These are phyloP conservation scores for Bubo scandiacus DNA, from an alignment of 2,113 vertebrate genomes.

Conservation along the genomic window DNA sequence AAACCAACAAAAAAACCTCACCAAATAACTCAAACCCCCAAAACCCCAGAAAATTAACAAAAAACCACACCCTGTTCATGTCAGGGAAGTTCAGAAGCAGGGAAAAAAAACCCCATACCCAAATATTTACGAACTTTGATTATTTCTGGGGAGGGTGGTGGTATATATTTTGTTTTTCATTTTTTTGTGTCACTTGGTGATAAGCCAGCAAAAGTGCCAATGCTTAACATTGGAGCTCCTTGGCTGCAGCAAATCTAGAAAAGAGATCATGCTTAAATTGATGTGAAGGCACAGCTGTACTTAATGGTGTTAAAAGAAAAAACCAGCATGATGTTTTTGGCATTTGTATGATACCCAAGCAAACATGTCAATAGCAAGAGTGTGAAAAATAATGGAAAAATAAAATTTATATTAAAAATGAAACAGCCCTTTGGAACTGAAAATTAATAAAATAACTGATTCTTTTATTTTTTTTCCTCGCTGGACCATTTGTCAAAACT, in stretches of 20 bases:
- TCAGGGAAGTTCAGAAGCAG: background rate
- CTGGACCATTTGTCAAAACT: background rate
- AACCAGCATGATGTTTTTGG: background rate
- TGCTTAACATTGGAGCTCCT: background rate
- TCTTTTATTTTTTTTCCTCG: too few species aligned
- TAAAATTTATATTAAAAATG: background rate
- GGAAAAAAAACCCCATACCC: background rate
- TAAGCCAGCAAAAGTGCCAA: background rate
- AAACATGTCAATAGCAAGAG: background rate
- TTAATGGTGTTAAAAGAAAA: background rate
- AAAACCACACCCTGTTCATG: fast-evolving
- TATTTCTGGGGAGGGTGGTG: background rate
- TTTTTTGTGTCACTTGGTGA: background rate
- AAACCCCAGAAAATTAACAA: background rate
- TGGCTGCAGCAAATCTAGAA: background rate
- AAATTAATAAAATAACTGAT: background rate
- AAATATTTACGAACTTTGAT: background rate
- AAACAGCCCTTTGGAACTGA: background rate
- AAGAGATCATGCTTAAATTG: background rate
- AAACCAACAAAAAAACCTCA: background rate
- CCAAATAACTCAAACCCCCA: background rate
- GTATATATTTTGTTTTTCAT: background rate
- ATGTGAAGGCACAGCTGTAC: background rate
- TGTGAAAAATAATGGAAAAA: background rate
- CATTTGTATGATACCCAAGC: background rate